phyloP scores from a whole-genome alignment of 2,113 vertebrate species.

The Halichoeres trimaculatus region DNA sequence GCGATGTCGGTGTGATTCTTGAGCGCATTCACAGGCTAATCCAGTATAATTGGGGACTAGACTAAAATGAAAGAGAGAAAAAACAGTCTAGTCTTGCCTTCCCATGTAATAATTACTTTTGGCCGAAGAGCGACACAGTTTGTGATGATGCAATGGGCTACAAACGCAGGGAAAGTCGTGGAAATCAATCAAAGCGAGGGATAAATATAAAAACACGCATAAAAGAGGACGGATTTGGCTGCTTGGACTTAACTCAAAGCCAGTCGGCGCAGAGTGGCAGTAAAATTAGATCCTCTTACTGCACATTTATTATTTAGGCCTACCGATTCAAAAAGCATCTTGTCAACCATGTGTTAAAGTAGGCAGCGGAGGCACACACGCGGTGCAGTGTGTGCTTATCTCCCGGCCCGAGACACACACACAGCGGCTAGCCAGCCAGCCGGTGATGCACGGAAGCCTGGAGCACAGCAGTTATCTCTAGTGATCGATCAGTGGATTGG shows the following conservation, averaged over 20 bases:
- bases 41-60: constrained; percentile 69
- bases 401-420: constrained; percentile 19
- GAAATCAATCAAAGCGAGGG: constrained; percentile 31
- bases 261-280: constrained; percentile 35
- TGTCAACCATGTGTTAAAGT: constrained; percentile 75
- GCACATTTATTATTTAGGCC: constrained; percentile 79
- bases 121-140: constrained; percentile 3
- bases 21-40: constrained; percentile 63
- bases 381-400: constrained; percentile 38
- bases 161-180: constrained; percentile 29
- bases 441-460: constrained; percentile 52
- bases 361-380: constrained; percentile 52
- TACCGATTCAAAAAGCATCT: constrained; percentile 62
- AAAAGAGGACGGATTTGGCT: constrained; percentile 7
- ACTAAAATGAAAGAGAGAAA: constrained; percentile 27
- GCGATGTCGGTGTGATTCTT: constrained; percentile 55
- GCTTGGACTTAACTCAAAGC: constrained; percentile 18
- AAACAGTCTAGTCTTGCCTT: constrained; percentile 7
- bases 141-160: constrained; percentile 2
- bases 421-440: constrained; percentile 6
- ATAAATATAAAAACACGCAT: constrained; percentile 11
- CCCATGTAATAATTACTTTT: constrained; percentile 55
- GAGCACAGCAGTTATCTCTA: constrained; percentile 53
- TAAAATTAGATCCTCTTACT: constrained; percentile 81
- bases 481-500: constrained; percentile 68